Percentiles rank a stretch among this genome's conserved stretches.
Conservation (phyloP, 1,140 invertebrate species). For the Drosophila gunungcola region DNA sequence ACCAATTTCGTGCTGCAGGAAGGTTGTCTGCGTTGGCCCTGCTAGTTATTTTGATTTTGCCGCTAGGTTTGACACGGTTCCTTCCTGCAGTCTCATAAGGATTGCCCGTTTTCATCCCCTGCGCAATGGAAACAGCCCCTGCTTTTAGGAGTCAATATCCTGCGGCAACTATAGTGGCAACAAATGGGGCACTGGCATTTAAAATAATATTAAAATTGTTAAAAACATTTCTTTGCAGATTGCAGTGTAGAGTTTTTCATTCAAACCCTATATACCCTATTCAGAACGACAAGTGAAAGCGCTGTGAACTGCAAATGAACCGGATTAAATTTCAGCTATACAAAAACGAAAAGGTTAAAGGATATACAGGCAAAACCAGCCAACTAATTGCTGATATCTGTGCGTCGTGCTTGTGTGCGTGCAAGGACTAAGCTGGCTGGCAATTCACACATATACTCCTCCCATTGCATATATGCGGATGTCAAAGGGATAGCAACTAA, state of each 20-base stretch:
- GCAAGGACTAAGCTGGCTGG: constrained; percentile 34
- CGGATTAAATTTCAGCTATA: constrained; percentile 42
- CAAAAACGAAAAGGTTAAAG: constrained; percentile 11
- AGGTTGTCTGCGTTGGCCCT: constrained; percentile 9
- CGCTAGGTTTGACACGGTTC: constrained; percentile 1
- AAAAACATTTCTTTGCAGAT: neutral
- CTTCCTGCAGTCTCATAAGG: neutral
- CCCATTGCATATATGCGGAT: constrained; percentile 24
- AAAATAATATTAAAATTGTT: neutral
- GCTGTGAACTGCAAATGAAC: constrained; percentile 52
- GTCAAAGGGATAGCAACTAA: constrained; percentile 59
- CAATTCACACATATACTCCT: constrained; percentile 24
- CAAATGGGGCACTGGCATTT: neutral
- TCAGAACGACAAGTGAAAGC: constrained; percentile 8
- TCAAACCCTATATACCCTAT: constrained; percentile 24
- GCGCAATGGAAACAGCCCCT: neutral
- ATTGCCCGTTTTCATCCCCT: neutral
- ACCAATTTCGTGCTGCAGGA: constrained; percentile 31
- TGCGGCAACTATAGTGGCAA: too few relatives aligned
- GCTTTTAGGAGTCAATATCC: neutral
- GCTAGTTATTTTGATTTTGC: constrained; percentile 33
- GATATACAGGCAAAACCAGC: constrained; percentile 21
- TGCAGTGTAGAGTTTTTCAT: neutral
- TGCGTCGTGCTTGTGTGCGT: constrained; percentile 22
- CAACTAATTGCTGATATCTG: constrained; percentile 55